Evolutionary conservation across 2,888 invertebrate species (phyloP).

Genomic region (Lithophane ornitopus): DNA sequence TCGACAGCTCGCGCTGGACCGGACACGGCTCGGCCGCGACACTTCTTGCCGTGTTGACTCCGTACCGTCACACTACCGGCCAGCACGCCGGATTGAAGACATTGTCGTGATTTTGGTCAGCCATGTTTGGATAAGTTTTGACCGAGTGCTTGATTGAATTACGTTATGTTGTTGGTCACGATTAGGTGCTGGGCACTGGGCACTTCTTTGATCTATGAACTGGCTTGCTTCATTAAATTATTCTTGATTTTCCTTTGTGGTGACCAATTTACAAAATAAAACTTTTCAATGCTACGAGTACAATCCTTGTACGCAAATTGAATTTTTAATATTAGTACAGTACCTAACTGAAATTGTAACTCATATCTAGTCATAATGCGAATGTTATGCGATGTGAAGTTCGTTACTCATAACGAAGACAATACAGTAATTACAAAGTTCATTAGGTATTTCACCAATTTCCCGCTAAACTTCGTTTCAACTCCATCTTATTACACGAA

Average conservation of each 20-base stretch:
- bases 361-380: slow-evolving; percentile 5
- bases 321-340: slow-evolving; percentile 2
- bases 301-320: background rate
- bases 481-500: slow-evolving; percentile 77
- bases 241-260: background rate
- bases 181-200: slow-evolving; percentile 5
- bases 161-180: slow-evolving; percentile 31
- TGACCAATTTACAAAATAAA: background rate
- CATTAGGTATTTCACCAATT: slow-evolving; percentile 75
- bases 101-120: slow-evolving; percentile 53
- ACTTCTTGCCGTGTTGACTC: slow-evolving; percentile 59
- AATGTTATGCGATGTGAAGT: too few species aligned
- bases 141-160: slow-evolving; percentile 59
- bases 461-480: slow-evolving; percentile 77
- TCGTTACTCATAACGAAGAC: slow-evolving; percentile 65
- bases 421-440: slow-evolving; percentile 79
- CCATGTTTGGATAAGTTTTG: slow-evolving; percentile 57
- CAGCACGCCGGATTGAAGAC: slow-evolving; percentile 26
- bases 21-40: slow-evolving; percentile 75
- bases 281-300: too few species aligned
- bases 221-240: slow-evolving; percentile 5
- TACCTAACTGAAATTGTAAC: slow-evolving; percentile 14
- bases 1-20: slow-evolving; percentile 82
- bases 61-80: slow-evolving; percentile 50
- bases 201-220: slow-evolving; percentile 15